Conservation (phyloP, 2,113 vertebrate species). For the Notothenia rossii region DNA sequence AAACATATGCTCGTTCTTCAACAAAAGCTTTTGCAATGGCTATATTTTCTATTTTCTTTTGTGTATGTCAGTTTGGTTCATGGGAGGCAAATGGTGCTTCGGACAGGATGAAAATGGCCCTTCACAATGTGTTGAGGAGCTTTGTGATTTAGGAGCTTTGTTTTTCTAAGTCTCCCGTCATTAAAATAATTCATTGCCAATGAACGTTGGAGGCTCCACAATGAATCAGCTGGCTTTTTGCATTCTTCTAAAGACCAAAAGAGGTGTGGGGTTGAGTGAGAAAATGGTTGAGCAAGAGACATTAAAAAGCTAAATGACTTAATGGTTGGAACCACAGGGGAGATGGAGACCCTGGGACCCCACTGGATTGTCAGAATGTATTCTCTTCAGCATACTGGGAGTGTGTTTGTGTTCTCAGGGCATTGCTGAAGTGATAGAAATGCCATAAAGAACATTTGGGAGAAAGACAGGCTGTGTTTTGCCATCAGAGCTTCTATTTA, state of each 20-base stretch:
- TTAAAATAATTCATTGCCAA: conserved; percentile 88
- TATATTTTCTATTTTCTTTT: conserved; percentile 52
- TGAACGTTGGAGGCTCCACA: conserved; percentile 82
- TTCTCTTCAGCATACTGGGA: conserved; percentile 83
- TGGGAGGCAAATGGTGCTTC: conserved; percentile 65
- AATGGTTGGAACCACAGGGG: conserved; percentile 86
- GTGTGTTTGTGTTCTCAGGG: conserved; percentile 64
- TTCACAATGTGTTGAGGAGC: conserved; percentile 70
- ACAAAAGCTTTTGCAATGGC: conserved; percentile 26
- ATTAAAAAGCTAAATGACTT: conserved; percentile 84
- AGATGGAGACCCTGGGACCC: conserved; percentile 74
- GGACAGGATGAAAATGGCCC: conserved; percentile 61
- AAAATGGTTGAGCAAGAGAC: conserved; percentile 65
- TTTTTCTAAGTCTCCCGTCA: conserved; percentile 79
- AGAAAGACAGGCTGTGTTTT: conserved; percentile 81
- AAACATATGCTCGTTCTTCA: conserved; percentile 10
- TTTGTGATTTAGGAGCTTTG: conserved; percentile 86
- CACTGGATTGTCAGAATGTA: conserved; percentile 89
- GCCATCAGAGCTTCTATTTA: conserved; percentile 74
- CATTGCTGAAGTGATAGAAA: conserved; percentile 48
- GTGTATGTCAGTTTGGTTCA: conserved; percentile 49
- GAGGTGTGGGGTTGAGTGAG: conserved; percentile 82
- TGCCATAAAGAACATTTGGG: conserved; percentile 67
- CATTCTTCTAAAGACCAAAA: conserved; percentile 69
- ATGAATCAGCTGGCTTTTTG: conserved; percentile 85